Base-by-base conservation (phyloP, 2,888 invertebrate species). In the Callimorpha dominula region DNA sequence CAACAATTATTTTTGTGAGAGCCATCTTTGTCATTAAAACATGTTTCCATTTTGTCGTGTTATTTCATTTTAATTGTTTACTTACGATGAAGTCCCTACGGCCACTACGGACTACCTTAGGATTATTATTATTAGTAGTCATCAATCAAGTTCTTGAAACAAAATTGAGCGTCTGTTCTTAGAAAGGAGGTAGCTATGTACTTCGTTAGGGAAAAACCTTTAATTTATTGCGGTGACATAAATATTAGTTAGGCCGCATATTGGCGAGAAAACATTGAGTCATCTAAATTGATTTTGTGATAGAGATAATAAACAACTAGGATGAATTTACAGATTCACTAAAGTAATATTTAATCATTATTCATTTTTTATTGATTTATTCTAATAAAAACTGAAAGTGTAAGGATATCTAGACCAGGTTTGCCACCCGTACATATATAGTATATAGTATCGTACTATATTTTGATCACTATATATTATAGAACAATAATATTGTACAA, bases 1-100 rank as follows among this genome's bases (percentile, higher is more conserved):
- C 76, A 83, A 85, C 86, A 87, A 86, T 87, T 90, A 89, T 90
- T 90, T 90, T 93, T 93, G 91, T 93, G 93, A 92, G 88, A 87
- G 87, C 91, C 90, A 91, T 91, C 91, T 90, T 76, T 91, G 90
- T 93, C 93, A 93, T 91, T 92, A 93, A 90, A 92, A 87, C 87
- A 91, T 88, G 90, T 92, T 93, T 93, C 87, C 90, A 92, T 90
- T 90, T 87, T 82, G 76, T 72, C 72, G 49, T 65, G 74, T 83
- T 85, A 85, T 90, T 89, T 90, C 81, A 75, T 83, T 87, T 8
- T 63, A 68, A 31, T 57, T 68, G 31, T 31, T 68, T 57, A 14
- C 20, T 31, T 46, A 60, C 40, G 75, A 76, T 80, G 20, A 78
- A 75, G 68, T 78, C 76, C 81, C 82, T 64, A n/a, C 42, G 31